phyloP scores from a whole-genome alignment of 2,797 vertebrate species.

The Lepilemur ruficaudatus region DNA sequence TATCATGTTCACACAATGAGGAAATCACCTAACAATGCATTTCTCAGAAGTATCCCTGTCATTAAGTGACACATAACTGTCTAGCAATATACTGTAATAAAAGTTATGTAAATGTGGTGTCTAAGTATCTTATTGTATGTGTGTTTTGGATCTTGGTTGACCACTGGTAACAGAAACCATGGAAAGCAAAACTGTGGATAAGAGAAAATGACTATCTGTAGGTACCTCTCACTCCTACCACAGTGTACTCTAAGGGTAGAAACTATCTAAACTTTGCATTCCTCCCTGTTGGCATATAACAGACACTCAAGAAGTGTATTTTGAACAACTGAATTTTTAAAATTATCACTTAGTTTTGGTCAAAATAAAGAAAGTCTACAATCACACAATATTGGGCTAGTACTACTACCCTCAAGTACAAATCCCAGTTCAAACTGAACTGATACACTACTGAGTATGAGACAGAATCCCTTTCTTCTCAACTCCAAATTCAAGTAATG shows the following conservation, averaged over 20 bases:
- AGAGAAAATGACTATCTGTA: not conserved
- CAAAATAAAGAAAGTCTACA: constrained; percentile 27
- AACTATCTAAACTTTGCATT: not conserved
- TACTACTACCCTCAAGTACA: constrained; percentile 26
- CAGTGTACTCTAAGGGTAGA: not conserved
- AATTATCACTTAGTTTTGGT: not conserved
- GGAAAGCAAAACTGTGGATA: not conserved
- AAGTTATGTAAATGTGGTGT: not conserved
- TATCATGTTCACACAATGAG: not conserved
- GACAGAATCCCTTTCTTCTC: constrained; percentile 29
- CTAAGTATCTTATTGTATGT: not conserved
- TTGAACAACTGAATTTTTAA: not conserved
- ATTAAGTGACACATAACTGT: not conserved
- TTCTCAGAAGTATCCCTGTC: not conserved
- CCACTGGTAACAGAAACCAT: not conserved
- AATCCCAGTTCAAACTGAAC: constrained; percentile 31
- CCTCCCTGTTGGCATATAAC: not conserved
- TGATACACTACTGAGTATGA: not conserved
- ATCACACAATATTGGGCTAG: constrained; percentile 7
- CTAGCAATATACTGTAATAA: not conserved
- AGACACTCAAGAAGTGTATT: not conserved
- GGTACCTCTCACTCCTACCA: not conserved
- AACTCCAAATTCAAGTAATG: constrained; percentile 37
- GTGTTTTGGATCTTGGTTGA: not conserved
- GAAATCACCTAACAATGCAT: not conserved